These are phyloP conservation scores for Tiliacea citrago DNA, from an alignment of 2,888 invertebrate species.

Conservation along the genomic window DNA sequence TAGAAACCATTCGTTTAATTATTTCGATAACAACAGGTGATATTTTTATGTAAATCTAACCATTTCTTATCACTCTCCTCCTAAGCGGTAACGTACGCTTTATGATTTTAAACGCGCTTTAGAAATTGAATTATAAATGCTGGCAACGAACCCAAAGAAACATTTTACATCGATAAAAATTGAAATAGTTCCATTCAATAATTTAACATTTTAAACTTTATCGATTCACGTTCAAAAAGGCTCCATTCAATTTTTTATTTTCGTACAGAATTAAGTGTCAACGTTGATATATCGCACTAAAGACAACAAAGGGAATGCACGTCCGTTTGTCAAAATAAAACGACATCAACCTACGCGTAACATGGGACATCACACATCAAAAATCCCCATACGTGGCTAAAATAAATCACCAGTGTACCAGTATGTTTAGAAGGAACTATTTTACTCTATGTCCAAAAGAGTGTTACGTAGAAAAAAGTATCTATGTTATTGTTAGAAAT, in stretches of 20 bases:
- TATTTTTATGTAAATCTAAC: conserved; percentile 72
- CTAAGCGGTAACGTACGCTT: conserved; percentile 39
- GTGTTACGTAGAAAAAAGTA: conserved; percentile 69
- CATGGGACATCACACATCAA: conserved; percentile 77
- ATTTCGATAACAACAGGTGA: conserved; percentile 77
- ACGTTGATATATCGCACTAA: conserved; percentile 85
- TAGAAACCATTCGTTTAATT: conserved; percentile 81
- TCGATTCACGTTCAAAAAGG: conserved; percentile 72
- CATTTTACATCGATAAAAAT: conserved; percentile 52
- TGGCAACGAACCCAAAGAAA: conserved; percentile 18
- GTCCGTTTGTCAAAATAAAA: conserved; percentile 88
- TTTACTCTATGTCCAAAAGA: conserved; percentile 70
- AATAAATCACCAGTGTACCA: conserved; percentile 71
- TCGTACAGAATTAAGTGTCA: conserved; percentile 80
- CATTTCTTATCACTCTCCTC: conserved; percentile 42
- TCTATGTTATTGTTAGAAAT: conserved; percentile 73
- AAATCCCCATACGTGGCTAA: conserved; percentile 69
- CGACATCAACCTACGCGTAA: conserved; percentile 84
- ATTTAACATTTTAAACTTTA: conserved; percentile 67
- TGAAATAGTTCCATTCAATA: conserved; percentile 54
- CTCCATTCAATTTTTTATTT: conserved; percentile 77
- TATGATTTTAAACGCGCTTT: conserved; percentile 48
- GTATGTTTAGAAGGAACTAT: conserved; percentile 65
- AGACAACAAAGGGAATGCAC: conserved; percentile 85
- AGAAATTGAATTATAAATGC: conserved; percentile 50